Conservation (phyloP, 2,113 vertebrate species). For the Cavia aperea region DNA sequence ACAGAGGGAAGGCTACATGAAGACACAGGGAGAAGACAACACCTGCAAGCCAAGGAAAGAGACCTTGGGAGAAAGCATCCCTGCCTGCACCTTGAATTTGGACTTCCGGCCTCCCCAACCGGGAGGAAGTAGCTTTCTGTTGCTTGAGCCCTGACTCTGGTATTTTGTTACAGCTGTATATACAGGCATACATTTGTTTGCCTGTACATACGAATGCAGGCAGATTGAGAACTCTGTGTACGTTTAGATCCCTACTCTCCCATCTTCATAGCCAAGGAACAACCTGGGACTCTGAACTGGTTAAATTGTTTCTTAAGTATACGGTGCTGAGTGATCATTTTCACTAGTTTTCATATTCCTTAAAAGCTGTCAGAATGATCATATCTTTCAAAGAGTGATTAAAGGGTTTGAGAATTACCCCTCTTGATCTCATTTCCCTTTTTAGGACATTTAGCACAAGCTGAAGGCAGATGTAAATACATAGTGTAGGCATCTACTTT, state of each 20-base stretch:
- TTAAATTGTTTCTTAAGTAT: background rate
- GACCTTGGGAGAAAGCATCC: background rate
- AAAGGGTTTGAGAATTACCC: background rate
- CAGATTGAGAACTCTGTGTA: background rate
- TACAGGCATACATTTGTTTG: no score
- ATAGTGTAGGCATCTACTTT: background rate
- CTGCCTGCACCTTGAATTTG: background rate
- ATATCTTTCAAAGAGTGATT: background rate
- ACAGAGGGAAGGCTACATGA: accelerated
- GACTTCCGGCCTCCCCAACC: background rate
- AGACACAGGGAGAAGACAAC: background rate
- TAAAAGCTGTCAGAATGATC: background rate
- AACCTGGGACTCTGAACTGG: background rate
- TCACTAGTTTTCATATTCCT: background rate
- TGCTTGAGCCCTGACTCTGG: background rate
- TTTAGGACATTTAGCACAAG: background rate
- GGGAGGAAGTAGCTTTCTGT: background rate
- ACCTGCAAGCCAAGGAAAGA: background rate
- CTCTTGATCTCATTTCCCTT: background rate
- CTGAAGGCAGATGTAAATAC: background rate
- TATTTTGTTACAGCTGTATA: accelerated
- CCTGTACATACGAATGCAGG: background rate
- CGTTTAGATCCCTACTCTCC: background rate
- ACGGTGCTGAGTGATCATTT: background rate
- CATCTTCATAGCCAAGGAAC: background rate